A percentile compares a stretch with the other conserved stretches of the same genome.
phyloP scores from a whole-genome alignment of 2,113 vertebrate species.

The Aptenodytes forsteri region DNA sequence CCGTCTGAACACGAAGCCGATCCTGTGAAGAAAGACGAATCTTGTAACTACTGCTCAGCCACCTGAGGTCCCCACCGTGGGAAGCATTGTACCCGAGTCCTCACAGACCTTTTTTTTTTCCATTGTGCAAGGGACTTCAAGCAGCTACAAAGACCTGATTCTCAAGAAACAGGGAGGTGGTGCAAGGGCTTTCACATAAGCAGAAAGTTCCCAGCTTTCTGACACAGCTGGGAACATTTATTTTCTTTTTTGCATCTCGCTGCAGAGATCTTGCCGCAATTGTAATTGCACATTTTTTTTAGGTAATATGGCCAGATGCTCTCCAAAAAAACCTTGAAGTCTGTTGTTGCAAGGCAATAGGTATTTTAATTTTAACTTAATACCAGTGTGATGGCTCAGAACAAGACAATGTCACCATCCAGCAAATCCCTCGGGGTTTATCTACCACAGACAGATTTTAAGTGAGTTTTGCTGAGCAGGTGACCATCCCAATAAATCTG shows the following conservation, averaged over 20 bases:
- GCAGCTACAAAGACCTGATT: neutral
- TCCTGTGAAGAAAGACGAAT: neutral
- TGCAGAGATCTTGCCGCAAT: neutral
- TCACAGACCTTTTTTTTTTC: neutral
- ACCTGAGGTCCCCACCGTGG: neutral
- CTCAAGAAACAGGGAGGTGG: neutral
- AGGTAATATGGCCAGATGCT: neutral
- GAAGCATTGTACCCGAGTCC: neutral
- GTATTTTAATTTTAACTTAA: slow-evolving; percentile 27
- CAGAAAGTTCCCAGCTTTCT: neutral
- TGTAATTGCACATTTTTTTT: neutral
- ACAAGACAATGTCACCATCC: neutral
- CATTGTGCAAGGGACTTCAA: neutral
- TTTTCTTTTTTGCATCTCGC: neutral
- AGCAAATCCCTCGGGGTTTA: neutral
- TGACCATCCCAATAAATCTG: neutral
- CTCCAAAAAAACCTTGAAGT: neutral
- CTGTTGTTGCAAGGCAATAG: neutral
- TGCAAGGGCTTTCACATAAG: neutral
- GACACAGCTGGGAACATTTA: neutral
- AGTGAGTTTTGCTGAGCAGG: neutral
- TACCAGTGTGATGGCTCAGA: neutral
- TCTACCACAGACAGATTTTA: neutral
- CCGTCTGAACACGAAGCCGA: neutral
- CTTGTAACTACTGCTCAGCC: neutral